Evolutionary conservation across 2,797 vertebrate species (phyloP), one percentile per base, ranked within the genome.

Genomic region (Bovichtus diacanthus): DNA sequence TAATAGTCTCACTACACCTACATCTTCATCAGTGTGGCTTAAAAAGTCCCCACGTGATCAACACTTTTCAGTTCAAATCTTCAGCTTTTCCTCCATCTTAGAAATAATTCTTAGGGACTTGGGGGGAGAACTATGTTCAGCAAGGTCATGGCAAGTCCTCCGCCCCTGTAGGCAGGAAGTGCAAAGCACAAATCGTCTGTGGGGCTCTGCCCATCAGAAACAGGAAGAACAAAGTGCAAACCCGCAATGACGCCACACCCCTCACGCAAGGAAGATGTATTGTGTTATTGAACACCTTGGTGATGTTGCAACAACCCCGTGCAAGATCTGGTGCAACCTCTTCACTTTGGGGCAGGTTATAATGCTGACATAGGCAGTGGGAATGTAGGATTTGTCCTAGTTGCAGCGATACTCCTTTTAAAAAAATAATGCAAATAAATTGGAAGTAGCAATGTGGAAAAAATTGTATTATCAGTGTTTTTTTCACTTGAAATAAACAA

Each of bases 161-260:
- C 88, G 74, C 89, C 91, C 87, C 85, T 70, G 64, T 60, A 80
- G 73, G 78, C 91, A 93, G 93, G 92, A 95, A 94, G 90, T 81
- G 87, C 74, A 39, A 64, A 88, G 87, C 85, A 82, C 88, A 91
- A 87, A 82, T 67, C 59, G 86, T 86, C 86, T 82, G 77, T 66
- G 70, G 87, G 89, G 83, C 87, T 84, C 83, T 77, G 90, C 90
- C 93, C 90, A 90, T 92, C 85, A 85, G 90, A 91, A 92, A 93
- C 90, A 93, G 93, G 93, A 94, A 92, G 93, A 88, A 90, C 91
- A 94, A 87, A 94, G 91, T 92, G 92, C 88, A 94, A 90, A 90
- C 90, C 80, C 87, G 88, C 88, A 90, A 78, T 68, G 71, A 87
- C 31, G 70, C 85, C 86, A 85, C 91, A 86, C 90, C 87, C 84